Evolutionary conservation across 1,140 invertebrate genomes (phyloP).

Genomic region (Camponotus pennsylvanicus): DNA sequence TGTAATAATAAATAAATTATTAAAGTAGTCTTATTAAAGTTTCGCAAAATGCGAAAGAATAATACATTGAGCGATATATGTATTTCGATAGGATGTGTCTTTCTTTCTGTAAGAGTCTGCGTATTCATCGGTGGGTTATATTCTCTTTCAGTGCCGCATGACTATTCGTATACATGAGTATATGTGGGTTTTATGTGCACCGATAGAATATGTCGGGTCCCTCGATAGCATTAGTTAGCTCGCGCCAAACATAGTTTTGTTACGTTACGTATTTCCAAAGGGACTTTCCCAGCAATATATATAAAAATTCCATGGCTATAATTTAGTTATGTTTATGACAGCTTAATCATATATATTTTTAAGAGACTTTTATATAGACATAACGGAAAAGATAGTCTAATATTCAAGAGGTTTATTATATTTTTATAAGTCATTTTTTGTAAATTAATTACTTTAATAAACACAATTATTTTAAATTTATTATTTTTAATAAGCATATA

Average conservation of each 20-base stretch:
- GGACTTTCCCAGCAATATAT: background rate
- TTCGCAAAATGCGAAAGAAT: too few relatives aligned
- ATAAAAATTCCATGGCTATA: background rate
- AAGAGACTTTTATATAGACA: background rate
- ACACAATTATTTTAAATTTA: background rate
- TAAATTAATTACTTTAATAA: too few relatives aligned
- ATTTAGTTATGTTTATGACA: background rate
- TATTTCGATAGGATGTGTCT: background rate
- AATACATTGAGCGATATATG: background rate
- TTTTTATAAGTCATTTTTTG: background rate
- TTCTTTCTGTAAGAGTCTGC: slow-evolving; percentile 6
- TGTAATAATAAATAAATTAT: too few relatives aligned
- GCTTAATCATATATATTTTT: background rate
- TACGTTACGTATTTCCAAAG: slow-evolving; percentile 18
- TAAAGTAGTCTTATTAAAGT: too few relatives aligned
- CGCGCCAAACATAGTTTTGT: background rate
- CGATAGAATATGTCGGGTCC: slow-evolving; percentile 7
- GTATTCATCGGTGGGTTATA: background rate
- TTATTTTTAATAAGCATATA: background rate
- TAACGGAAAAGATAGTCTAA: background rate
- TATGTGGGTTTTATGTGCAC: background rate
- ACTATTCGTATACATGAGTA: background rate
- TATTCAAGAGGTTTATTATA: background rate
- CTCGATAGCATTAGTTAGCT: slow-evolving; percentile 3
- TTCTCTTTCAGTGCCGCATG: background rate